phyloP scores from a whole-genome alignment of 37 sponge, comb jelly and placozoan species.

The Axinella damicornis region DNA sequence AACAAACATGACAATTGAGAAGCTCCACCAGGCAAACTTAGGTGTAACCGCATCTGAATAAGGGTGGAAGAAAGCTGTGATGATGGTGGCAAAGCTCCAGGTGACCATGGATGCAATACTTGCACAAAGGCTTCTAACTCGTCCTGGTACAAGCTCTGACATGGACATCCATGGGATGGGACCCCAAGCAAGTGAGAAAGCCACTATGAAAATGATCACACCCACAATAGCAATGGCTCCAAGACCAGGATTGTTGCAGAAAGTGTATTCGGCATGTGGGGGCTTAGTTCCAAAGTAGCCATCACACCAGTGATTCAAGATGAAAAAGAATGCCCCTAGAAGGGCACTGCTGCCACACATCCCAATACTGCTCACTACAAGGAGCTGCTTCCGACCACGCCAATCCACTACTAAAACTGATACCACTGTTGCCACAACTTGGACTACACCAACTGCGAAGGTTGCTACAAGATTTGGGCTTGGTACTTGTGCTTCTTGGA shows the following conservation, averaged over 20 bases:
- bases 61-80: slow-evolving; percentile 49
- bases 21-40: slow-evolving; percentile 72
- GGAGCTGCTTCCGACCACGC: slow-evolving; percentile 67
- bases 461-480: slow-evolving; percentile 28
- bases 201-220: slow-evolving; percentile 59
- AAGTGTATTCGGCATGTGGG: too few relatives aligned
- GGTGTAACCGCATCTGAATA: slow-evolving; percentile 26
- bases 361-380: slow-evolving; percentile 42
- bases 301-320: not conserved
- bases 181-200: slow-evolving; percentile 87
- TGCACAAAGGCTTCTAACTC: slow-evolving; percentile 60
- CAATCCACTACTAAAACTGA: slow-evolving; percentile 73
- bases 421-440: slow-evolving; percentile 55
- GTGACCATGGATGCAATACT: slow-evolving; percentile 71
- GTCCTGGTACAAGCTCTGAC: slow-evolving; percentile 81
- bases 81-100: slow-evolving; percentile 70
- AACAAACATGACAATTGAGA: slow-evolving; percentile 57
- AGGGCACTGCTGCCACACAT: slow-evolving; percentile 57
- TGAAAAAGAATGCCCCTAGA: slow-evolving; percentile 51
- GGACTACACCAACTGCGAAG: slow-evolving; percentile 49
- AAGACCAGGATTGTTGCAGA: not conserved
- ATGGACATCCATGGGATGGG: slow-evolving; percentile 85
- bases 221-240: slow-evolving; percentile 37
- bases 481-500: slow-evolving; percentile 17
- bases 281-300: not conserved